phyloP scores from a whole-genome alignment of 2,888 invertebrate species.

The Brachyopa scutellaris region DNA sequence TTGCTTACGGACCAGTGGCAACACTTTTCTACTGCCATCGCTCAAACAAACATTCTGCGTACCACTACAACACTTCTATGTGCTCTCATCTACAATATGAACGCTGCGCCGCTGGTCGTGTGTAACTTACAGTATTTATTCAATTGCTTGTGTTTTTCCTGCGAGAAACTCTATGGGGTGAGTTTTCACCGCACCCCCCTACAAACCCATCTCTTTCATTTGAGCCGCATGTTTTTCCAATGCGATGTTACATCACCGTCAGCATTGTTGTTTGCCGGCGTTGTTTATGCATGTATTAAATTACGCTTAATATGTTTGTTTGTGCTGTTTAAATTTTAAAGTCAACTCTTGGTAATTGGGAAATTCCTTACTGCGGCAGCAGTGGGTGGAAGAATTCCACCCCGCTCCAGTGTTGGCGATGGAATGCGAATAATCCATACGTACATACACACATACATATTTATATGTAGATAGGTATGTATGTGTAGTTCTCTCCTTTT shows the following conservation, averaged over 20 bases:
- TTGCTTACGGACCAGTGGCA: no score
- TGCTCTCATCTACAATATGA: background rate
- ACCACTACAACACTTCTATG: background rate
- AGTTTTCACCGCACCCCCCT: constrained; percentile 2
- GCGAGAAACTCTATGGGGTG: constrained; percentile 11
- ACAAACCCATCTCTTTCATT: background rate
- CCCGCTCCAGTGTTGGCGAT: constrained; percentile 15
- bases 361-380: constrained; percentile 65
- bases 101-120: background rate
- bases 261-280: constrained; percentile 61
- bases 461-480: no score
- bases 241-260: constrained; percentile 57
- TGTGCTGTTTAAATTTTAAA: constrained; percentile 72
- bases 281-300: constrained; percentile 74
- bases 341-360: constrained; percentile 70
- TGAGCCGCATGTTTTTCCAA: constrained; percentile 54
- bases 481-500: no score
- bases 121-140: constrained; percentile 47
- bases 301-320: constrained; percentile 74
- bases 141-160: constrained; percentile 47
- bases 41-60: background rate
- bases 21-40: background rate
- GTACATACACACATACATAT: no score
- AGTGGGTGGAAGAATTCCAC: constrained; percentile 19
- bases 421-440: constrained; percentile 60